Evolutionary conservation across 2,888 invertebrate genomes (phyloP).

Genomic region (Choristoneura rosaceana): DNA sequence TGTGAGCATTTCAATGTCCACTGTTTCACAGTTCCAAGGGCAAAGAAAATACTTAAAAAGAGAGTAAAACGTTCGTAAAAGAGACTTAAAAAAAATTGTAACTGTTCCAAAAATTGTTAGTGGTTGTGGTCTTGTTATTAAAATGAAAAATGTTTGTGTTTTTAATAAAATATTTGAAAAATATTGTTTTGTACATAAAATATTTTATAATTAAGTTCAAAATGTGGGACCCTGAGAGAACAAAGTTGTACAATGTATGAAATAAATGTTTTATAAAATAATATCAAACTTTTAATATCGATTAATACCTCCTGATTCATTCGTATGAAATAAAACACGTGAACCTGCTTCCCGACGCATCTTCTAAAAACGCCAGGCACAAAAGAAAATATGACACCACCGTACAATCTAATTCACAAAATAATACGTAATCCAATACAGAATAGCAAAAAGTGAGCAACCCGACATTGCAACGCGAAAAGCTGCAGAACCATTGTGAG

Average conservation of each 20-base stretch:
- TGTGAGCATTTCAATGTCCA: slow-evolving; percentile 94
- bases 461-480: slow-evolving; percentile 67
- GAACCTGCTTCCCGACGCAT: slow-evolving; percentile 71
- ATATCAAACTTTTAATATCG: neutral
- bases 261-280: neutral
- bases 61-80: slow-evolving; percentile 6
- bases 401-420: slow-evolving; percentile 83
- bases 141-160: neutral
- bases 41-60: slow-evolving; percentile 50
- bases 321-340: slow-evolving; percentile 37
- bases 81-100: neutral
- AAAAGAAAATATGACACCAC: slow-evolving; percentile 78
- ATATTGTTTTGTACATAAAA: neutral
- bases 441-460: slow-evolving; percentile 83
- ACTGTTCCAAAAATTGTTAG: slow-evolving; percentile 7
- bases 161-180: neutral
- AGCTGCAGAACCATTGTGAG: slow-evolving; percentile 61
- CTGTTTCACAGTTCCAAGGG: slow-evolving; percentile 87
- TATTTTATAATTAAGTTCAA: too few species aligned
- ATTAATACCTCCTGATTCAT: slow-evolving; percentile 13
- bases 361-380: slow-evolving; percentile 67
- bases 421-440: slow-evolving; percentile 83
- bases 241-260: neutral
- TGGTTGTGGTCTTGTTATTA: slow-evolving; percentile 7
- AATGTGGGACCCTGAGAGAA: neutral